phyloP scores from a whole-genome alignment of 2,888 invertebrate species.

The Schrankia costaestrigalis region DNA sequence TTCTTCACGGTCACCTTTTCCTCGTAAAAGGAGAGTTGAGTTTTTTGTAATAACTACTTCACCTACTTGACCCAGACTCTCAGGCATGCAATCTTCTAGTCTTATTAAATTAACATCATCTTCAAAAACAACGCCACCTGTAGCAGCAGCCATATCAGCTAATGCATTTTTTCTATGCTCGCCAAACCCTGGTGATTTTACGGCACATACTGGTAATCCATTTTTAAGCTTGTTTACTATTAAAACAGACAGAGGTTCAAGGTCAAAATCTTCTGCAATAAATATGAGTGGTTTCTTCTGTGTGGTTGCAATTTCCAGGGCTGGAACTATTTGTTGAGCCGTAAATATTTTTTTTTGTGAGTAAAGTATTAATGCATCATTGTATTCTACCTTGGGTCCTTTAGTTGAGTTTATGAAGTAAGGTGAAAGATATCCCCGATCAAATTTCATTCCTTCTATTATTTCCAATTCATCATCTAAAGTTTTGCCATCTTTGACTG shows the following conservation, averaged over 20 bases:
- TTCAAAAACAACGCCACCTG: constrained; percentile 95
- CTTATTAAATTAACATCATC: constrained; percentile 94
- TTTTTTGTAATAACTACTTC: constrained; percentile 96
- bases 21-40: constrained; percentile 84
- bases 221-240: constrained; percentile 94
- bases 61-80: constrained; percentile 91
- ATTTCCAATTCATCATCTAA: constrained; percentile 95
- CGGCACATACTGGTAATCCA: constrained; percentile 94
- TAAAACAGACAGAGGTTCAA: constrained; percentile 94
- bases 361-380: constrained; percentile 94
- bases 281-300: constrained; percentile 96
- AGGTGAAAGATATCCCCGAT: constrained; percentile 98
- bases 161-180: constrained; percentile 94
- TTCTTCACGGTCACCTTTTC: constrained; percentile 89
- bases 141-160: constrained; percentile 94
- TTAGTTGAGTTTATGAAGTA: constrained; percentile 99
- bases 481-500: constrained; percentile 99
- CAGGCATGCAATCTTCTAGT: constrained; percentile 90
- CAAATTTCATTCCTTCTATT: constrained; percentile 99
- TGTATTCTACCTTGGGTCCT: constrained; percentile 98
- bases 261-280: constrained; percentile 96
- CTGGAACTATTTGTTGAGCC: constrained; percentile 96
- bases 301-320: constrained; percentile 94
- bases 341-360: constrained; percentile 98
- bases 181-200: constrained; percentile 97